Evolutionary conservation across 1,140 invertebrate species (phyloP).

Genomic region (Apocrypta bakeri): DNA sequence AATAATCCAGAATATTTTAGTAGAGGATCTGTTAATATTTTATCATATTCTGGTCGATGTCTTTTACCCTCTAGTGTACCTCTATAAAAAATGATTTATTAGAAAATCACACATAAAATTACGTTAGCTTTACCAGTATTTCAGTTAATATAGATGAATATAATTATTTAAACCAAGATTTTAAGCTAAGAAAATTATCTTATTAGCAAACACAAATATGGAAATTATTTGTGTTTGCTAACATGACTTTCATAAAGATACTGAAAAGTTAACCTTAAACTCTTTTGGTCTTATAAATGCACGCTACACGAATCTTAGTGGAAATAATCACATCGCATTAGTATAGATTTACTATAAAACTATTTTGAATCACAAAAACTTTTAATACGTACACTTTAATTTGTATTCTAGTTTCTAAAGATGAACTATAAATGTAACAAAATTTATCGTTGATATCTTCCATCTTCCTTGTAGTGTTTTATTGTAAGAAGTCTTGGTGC

Average conservation of each 20-base stretch:
- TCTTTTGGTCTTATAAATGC: no score
- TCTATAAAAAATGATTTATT: constrained; percentile 74
- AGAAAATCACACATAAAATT: neutral
- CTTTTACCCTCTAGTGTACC: constrained; percentile 95
- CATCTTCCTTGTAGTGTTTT: constrained; percentile 66
- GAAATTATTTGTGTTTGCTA: no score
- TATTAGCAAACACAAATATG: no score
- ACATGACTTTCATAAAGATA: no score
- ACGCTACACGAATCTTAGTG: no score
- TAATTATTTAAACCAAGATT: no score
- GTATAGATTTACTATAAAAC: neutral
- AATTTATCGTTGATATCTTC: constrained; percentile 84
- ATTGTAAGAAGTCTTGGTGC: neutral
- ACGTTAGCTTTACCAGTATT: neutral
- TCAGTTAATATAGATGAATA: no score
- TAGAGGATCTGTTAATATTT: constrained; percentile 90
- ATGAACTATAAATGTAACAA: constrained; percentile 93
- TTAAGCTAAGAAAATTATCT: no score
- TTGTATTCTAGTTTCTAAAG: constrained; percentile 88
- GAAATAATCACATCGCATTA: no score
- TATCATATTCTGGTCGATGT: constrained; percentile 89
- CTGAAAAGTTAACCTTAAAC: no score
- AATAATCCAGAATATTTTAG: constrained; percentile 93
- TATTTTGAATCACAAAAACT: neutral
- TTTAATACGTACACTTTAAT: constrained; percentile 92